Evolutionary conservation across 2,797 vertebrate genomes (phyloP).

Genomic region (Lepus townsendii): DNA sequence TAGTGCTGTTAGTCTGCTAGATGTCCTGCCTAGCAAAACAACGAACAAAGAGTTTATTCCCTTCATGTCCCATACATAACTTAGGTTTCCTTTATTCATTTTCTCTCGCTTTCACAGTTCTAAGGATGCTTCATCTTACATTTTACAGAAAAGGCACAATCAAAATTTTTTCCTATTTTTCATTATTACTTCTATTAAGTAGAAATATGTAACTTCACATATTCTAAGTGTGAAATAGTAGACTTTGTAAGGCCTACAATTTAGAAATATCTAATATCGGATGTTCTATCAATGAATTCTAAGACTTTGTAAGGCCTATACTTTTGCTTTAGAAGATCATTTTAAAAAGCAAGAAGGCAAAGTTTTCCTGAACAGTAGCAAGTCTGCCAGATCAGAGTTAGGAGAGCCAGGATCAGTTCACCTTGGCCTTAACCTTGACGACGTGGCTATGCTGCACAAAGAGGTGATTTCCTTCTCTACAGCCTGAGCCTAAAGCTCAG

Average conservation of each 20-base stretch:
- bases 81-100: constrained; percentile 28
- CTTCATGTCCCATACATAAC: not conserved
- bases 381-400: not conserved
- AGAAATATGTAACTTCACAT: not conserved
- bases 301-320: not conserved
- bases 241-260: not conserved
- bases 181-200: not conserved
- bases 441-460: not conserved
- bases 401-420: not conserved
- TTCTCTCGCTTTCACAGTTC: not conserved
- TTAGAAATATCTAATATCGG: too few species aligned
- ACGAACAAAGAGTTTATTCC: not conserved
- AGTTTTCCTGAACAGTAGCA: not conserved
- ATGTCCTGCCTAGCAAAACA: not conserved
- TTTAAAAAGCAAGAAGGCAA: not conserved
- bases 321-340: too few species aligned
- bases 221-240: not conserved
- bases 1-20: not conserved
- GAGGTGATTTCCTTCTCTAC: not conserved
- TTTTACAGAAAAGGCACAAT: not conserved
- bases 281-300: too few species aligned
- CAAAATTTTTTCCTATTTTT: not conserved
- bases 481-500: not conserved
- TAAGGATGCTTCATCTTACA: not conserved
- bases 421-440: not conserved